Evolutionary conservation across 2,888 invertebrate genomes (phyloP).

Genomic region (Catocala sponsa): DNA sequence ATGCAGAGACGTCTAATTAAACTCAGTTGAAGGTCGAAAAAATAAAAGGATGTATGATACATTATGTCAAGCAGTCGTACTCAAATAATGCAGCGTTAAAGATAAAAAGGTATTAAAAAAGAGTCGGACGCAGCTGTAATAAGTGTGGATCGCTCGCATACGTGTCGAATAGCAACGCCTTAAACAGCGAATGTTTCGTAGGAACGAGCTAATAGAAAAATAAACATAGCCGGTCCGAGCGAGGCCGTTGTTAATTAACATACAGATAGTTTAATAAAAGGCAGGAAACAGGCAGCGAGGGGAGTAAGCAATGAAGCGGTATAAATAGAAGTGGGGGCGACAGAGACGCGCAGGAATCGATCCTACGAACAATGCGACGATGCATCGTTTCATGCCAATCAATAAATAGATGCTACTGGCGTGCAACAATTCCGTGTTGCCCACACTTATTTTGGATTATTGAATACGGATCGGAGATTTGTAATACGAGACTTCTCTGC

Average conservation of each 20-base stretch:
- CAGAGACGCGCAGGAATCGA: constrained; percentile 80
- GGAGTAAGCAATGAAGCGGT: constrained; percentile 87
- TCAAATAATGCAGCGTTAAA: constrained; percentile 14
- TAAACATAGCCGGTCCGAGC: constrained; percentile 75
- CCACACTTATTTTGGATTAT: constrained; percentile 31
- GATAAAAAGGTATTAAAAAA: constrained; percentile 41
- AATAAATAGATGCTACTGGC: constrained; percentile 71
- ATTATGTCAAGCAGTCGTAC: constrained; percentile 51
- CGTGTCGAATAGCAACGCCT: constrained; percentile 60
- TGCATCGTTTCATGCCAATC: constrained; percentile 78
- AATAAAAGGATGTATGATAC: constrained; percentile 71
- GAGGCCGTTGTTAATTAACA: constrained; percentile 87
- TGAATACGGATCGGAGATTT: constrained; percentile 30
- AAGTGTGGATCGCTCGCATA: constrained; percentile 40
- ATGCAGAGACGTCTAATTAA: constrained; percentile 83
- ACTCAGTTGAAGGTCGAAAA: constrained; percentile 82
- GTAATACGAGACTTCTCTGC: constrained; percentile 6
- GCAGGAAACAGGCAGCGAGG: constrained; percentile 85
- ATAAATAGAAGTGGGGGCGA: constrained; percentile 86
- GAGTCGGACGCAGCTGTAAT: constrained; percentile 48
- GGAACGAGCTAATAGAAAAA: constrained; percentile 79
- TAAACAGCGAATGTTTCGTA: constrained; percentile 72
- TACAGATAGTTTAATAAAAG: constrained; percentile 88
- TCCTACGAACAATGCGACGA: constrained; percentile 76
- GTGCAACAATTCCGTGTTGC: constrained; percentile 42